These are phyloP conservation scores for Meteorus cinctellus DNA, from an alignment of 2,888 invertebrate species.

Conservation along the genomic window DNA sequence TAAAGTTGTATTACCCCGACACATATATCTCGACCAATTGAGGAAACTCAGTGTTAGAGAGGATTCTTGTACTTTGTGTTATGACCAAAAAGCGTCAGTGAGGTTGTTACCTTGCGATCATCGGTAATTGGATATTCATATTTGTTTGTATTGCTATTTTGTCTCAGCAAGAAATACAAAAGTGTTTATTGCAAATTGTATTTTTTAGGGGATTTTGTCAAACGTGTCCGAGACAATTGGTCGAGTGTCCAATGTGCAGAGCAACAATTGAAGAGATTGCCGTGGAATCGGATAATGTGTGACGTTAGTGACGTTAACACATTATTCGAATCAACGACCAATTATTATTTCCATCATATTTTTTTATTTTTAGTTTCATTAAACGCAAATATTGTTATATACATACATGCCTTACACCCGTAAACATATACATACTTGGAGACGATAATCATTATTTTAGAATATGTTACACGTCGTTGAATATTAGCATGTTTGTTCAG, in stretches of 20 bases:
- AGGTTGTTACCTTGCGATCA: constrained; percentile 88
- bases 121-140: constrained; percentile 75
- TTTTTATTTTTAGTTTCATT: not conserved
- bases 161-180: not conserved
- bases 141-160: not conserved
- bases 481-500: constrained; percentile 32
- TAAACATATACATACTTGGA: not conserved
- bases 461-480: not conserved
- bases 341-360: constrained; percentile 34
- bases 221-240: constrained; percentile 84
- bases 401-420: not conserved
- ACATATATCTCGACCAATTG: constrained; percentile 84
- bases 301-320: constrained; percentile 64
- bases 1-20: constrained; percentile 88
- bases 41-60: constrained; percentile 84
- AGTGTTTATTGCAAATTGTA: constrained; percentile 9
- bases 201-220: constrained; percentile 87
- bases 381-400: not conserved
- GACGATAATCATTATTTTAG: constrained; percentile 37
- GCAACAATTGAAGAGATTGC: constrained; percentile 77
- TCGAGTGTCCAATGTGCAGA: constrained; percentile 92
- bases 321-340: constrained; percentile 14
- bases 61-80: constrained; percentile 91
- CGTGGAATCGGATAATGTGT: constrained; percentile 72
- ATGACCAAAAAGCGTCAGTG: constrained; percentile 85